Evolutionary conservation across 2,888 invertebrate species (phyloP).

Genomic region (Drosophila nigritarsus): DNA sequence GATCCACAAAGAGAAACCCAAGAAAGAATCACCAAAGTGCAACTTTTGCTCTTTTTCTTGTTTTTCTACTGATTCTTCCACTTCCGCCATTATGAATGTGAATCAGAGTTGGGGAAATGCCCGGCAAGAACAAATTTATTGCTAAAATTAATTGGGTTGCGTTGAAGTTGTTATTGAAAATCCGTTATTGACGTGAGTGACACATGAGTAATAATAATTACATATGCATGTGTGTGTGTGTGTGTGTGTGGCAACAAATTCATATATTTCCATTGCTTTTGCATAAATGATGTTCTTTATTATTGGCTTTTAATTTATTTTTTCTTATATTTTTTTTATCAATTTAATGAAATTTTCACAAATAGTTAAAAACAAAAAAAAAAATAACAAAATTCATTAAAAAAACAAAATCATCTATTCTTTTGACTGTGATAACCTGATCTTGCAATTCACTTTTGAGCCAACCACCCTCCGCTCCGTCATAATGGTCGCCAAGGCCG

Average conservation of each 20-base stretch:
- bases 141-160: neutral
- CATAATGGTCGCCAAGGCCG: constrained; percentile 88
- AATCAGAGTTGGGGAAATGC: constrained; percentile 50
- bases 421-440: no score
- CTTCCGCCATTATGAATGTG: constrained; percentile 1
- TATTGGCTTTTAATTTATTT: neutral
- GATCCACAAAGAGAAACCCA: neutral
- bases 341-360: no score
- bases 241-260: neutral
- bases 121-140: constrained; percentile 14
- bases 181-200: neutral
- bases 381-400: no score
- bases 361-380: no score
- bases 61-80: neutral
- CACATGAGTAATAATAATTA: constrained; percentile 37
- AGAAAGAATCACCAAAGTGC: constrained; percentile 17
- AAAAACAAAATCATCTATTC: no score
- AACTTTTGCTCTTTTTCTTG: constrained; percentile 5
- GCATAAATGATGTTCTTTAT: neutral
- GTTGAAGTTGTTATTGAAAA: constrained; percentile 3
- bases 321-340: no score
- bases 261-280: neutral
- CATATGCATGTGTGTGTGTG: neutral
- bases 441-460: no score
- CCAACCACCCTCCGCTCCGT: constrained; percentile 85